Base-by-base conservation (phyloP, 2,888 invertebrate genomes). In the Mesochorus sp. region DNA sequence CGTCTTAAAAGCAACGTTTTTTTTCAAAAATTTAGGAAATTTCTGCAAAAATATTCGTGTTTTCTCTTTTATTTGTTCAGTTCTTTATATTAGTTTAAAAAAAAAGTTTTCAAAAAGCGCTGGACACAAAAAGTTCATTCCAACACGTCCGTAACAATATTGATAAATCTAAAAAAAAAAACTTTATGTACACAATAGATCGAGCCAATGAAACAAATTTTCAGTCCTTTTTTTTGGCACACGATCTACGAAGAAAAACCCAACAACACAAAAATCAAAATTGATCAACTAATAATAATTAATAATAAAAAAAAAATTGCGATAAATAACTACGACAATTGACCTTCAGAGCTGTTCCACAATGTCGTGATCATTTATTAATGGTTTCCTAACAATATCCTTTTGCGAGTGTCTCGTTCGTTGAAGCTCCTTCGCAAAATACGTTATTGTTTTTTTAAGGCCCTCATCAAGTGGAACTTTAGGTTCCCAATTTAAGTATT, bases 401-500 rank as follows among this genome's bases (percentile, higher is more conserved):
- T 92, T 91, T 83, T 94, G 92, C 51, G 93, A 93, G 89, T 94
- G 92, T 84, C 91, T 93, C 42, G 93, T 92, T 80, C 94, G 91
- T 83, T 93, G 93, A 76, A 99, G 92, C 92, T 99, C 99, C 88
- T 96, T 95, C 80, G 94, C 94, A 91, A 99, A 99, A 91, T 99
- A 99, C 77, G 96, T 95, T 76, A 99, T 97, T 28, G 99, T 99
- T 91, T 95, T 95, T 85, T 96, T 94, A 10, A 99, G 93, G 24
- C 99, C 99, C 73, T 95, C 94, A 90, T 95, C 94, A 84, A 99
- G 92, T 1, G 96, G 93, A 10, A 97, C 96, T 93, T 96, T 97
- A 5, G 99, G 99, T 87, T 96, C 94, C 99, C 99, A 99, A 78
- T 95, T 94, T 10, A 99, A 92, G 86, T 95, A 94, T 75, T 94